Conservation (phyloP, 2,113 vertebrate species). For the Vidua macroura region DNA sequence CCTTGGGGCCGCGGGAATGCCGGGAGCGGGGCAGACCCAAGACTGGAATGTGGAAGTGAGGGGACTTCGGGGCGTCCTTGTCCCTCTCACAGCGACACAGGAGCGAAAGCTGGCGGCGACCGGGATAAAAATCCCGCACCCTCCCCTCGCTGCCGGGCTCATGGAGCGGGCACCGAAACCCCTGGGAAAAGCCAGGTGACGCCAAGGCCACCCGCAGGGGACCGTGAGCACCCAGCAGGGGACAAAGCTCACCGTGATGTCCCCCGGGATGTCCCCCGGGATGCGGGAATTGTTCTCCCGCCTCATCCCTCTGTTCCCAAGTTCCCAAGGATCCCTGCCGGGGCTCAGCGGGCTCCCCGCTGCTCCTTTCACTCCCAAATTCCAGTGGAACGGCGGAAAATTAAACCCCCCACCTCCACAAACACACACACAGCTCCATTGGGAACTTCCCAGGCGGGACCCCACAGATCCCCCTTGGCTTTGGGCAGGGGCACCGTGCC, state of each 20-base stretch:
- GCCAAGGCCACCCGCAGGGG: neutral
- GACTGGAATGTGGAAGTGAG: rapidly evolving
- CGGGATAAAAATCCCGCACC: neutral
- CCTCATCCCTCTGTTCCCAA: neutral
- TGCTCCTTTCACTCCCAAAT: neutral
- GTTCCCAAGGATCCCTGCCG: neutral
- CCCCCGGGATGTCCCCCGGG: rapidly evolving
- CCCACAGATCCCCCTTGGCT: rapidly evolving
- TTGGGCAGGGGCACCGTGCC: neutral
- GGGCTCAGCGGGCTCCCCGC: neutral
- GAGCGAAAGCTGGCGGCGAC: rapidly evolving
- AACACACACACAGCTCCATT: rapidly evolving
- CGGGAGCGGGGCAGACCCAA: rapidly evolving
- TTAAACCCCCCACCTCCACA: too few species aligned
- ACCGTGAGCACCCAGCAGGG: rapidly evolving
- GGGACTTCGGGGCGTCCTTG: rapidly evolving
- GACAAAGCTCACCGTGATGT: rapidly evolving
- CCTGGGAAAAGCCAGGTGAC: neutral
- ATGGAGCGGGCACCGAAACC: rapidly evolving
- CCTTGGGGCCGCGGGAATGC: neutral
- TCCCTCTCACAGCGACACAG: neutral
- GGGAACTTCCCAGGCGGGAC: neutral
- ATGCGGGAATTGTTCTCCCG: neutral
- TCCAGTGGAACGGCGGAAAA: neutral
- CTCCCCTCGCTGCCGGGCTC: neutral